Base-by-base conservation (phyloP, 2,888 invertebrate genomes). In the Lycaena phlaeas region DNA sequence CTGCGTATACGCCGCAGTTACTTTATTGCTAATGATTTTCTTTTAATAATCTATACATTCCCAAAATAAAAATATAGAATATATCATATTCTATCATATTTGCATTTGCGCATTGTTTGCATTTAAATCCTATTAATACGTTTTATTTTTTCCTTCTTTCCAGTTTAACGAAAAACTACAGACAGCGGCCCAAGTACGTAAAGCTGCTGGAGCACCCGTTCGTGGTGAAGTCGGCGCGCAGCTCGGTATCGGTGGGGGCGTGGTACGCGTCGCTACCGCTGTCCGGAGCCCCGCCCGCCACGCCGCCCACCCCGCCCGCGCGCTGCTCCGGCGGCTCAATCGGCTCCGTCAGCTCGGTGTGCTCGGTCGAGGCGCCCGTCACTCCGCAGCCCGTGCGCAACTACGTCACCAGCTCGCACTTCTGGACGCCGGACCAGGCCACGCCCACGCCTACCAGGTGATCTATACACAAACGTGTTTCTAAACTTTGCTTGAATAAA, bases 161-260 rank as follows among this genome's bases (percentile, higher is more conserved):
- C 78, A 95, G 96, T 87, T 88, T 98, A 70, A 95, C 92, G 54
- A 98, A 98, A 86, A 94, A 98, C 86, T 95, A 95, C 76, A 90
- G 92, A 68, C 89, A 93, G 61, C 89, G 98, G 58, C 98, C 98
- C 47, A 98, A 98, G 78, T 98, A 98, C 86, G 92, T 89, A 51
- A 92, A 94, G 69, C 88, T 98, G 9, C 87, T 97, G 68, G 92
- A 94, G 52, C 95, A 96, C 65, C 88, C 92, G 12, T 97, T 97
- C 76, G 93, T 97, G 40, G 91, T 90, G 72, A 89, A 89, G 54
- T 94, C 94, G 45, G 92, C 93, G 53, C 77, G 74, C 4, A 87
- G 87, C 52, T 86, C 89, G 50, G 88, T 91, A 22, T 89, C 90
- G 45, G 94, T 96, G 26, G 92, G 92, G 34, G 87, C 90, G 41